Percentiles rank a stretch among this genome's conserved stretches.
These are phyloP conservation scores for Merodon equestris DNA, from an alignment of 2,888 invertebrate species.

Conservation along the genomic window DNA sequence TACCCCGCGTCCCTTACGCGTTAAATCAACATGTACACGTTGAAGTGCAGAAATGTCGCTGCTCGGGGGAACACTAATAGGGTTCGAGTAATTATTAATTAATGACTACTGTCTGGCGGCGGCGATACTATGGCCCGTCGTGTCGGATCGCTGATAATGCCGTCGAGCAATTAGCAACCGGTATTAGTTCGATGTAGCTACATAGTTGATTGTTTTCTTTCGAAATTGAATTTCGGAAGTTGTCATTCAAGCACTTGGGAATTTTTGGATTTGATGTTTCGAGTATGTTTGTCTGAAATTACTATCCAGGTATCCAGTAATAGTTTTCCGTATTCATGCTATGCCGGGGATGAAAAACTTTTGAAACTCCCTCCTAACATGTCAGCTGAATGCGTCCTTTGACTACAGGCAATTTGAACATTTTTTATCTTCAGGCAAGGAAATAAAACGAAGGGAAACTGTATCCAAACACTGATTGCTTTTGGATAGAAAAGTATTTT, in stretches of 20 bases:
- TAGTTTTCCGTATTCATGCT: too few relatives aligned
- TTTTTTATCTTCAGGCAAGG: too few relatives aligned
- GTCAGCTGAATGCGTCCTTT: too few relatives aligned
- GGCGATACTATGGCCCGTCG: constrained; percentile 2
- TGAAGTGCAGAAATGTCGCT: constrained; percentile 19
- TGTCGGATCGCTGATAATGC: constrained; percentile 26
- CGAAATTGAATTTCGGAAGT: constrained; percentile 9
- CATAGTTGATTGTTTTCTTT: too few relatives aligned
- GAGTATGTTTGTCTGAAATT: constrained; percentile 33
- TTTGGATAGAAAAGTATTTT: too few relatives aligned
- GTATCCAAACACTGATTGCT: too few relatives aligned
- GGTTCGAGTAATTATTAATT: constrained; percentile 19
- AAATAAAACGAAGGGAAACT: too few relatives aligned
- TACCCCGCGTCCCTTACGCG: neutral
- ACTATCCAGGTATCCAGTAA: too few relatives aligned
- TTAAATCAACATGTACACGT: constrained; percentile 1
- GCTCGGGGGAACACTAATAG: neutral
- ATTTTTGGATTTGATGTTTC: neutral
- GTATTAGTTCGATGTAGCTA: too few relatives aligned
- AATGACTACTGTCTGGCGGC: constrained; percentile 20
- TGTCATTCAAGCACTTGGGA: neutral
- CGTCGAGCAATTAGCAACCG: constrained; percentile 10
- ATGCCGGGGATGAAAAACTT: too few relatives aligned
- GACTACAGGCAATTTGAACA: too few relatives aligned
- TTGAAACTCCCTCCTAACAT: too few relatives aligned